Conservation (phyloP, 2,797 vertebrate species). For the Gymnoscopelus microlampas region DNA sequence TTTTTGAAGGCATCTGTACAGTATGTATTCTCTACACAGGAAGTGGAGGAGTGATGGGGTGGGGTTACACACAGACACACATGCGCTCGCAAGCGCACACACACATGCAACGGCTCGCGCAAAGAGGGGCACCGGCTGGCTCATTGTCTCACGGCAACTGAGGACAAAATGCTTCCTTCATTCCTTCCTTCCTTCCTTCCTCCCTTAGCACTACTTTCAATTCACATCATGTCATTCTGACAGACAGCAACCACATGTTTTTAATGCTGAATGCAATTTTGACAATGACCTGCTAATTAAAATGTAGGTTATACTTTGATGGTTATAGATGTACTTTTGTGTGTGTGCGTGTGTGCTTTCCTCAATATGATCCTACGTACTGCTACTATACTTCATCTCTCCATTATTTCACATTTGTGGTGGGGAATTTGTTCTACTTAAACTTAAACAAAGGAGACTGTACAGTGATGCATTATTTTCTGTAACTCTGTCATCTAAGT, state of each 20-base stretch:
- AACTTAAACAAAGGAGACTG: too few species aligned
- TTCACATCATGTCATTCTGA: neutral
- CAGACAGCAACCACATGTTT: neutral
- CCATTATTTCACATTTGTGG: too few species aligned
- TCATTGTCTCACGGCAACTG: slow-evolving; percentile 66
- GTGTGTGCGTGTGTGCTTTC: too few species aligned
- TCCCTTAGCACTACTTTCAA: slow-evolving; percentile 18
- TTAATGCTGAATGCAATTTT: too few species aligned
- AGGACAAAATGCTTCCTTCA: slow-evolving; percentile 58
- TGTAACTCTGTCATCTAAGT: too few species aligned
- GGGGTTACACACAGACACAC: slow-evolving; percentile 69
- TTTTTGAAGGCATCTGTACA: neutral
- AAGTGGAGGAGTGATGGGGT: slow-evolving; percentile 76
- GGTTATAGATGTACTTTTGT: too few species aligned
- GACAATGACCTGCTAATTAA: too few species aligned
- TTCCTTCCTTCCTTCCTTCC: slow-evolving; percentile 37
- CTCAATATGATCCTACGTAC: too few species aligned
- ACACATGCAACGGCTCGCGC: neutral
- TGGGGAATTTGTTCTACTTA: too few species aligned
- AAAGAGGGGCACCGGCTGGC: slow-evolving; percentile 32
- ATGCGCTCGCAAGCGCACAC: slow-evolving; percentile 17
- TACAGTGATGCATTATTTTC: too few species aligned
- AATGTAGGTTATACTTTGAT: too few species aligned
- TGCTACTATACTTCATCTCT: too few species aligned
- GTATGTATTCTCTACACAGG: slow-evolving; percentile 59